Evolutionary conservation across 2,113 vertebrate genomes (phyloP).

Genomic region (Sinocyclocheilus anophthalmus): DNA sequence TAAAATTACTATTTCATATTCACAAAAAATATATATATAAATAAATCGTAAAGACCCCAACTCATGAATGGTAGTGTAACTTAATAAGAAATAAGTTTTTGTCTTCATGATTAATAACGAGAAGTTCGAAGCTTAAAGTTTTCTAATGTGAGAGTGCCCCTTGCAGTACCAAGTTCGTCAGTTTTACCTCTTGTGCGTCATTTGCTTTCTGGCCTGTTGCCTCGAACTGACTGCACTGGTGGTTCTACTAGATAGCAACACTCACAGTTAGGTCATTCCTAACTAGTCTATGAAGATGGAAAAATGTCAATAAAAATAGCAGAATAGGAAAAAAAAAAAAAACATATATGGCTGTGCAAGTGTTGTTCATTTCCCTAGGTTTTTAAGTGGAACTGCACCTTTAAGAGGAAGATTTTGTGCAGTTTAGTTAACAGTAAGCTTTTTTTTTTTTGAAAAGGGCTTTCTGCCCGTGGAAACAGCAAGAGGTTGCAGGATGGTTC

Average conservation of each 20-base stretch:
- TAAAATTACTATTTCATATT: too few species aligned
- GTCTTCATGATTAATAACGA: too few species aligned
- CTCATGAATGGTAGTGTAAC: background rate
- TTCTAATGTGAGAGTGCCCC: too few species aligned
- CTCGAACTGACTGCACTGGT: background rate
- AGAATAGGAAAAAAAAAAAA: background rate
- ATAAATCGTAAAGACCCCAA: background rate
- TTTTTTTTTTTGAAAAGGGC: slow-evolving; percentile 4
- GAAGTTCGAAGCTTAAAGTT: too few species aligned
- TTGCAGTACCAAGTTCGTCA: too few species aligned
- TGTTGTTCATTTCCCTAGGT: background rate
- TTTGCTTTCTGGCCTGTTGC: background rate
- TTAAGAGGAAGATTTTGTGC: slow-evolving; percentile 6
- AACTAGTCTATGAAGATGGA: background rate
- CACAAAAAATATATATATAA: background rate
- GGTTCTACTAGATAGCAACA: background rate
- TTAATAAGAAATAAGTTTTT: too few species aligned
- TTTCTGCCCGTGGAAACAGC: slow-evolving; percentile 8
- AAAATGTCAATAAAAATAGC: background rate
- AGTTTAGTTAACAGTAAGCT: slow-evolving; percentile 18
- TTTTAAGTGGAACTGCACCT: background rate
- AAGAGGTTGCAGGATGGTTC: slow-evolving; percentile 32
- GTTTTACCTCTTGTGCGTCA: too few species aligned
- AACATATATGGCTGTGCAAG: background rate
- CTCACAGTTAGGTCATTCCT: background rate